A percentile compares a stretch with the other conserved stretches of the same genome.
Conservation (phyloP, 1,140 invertebrate species). For the Drosophila lacteicornis region DNA sequence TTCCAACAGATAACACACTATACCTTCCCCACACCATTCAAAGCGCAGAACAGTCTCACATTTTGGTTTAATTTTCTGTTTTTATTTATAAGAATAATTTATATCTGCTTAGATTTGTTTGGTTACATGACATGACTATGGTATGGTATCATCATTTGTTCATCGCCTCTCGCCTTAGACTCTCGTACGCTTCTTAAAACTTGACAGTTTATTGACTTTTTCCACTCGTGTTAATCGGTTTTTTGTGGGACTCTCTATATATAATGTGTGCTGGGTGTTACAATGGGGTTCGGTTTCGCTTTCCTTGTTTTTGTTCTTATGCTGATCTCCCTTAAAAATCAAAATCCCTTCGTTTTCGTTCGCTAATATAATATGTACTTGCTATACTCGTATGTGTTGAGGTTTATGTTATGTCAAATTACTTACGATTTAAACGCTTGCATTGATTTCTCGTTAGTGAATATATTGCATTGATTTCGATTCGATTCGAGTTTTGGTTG, state of each 20-base stretch:
- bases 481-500: conserved; percentile 52
- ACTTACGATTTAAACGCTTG: conserved; percentile 65
- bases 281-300: conserved; percentile 17
- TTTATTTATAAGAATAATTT: conserved; percentile 85
- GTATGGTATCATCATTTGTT: conserved; percentile 71
- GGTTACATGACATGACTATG: conserved; percentile 82
- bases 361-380: conserved; percentile 37
- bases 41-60: not conserved
- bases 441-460: conserved; percentile 65
- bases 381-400: conserved; percentile 49
- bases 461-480: conserved; percentile 71
- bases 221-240: conserved; percentile 8
- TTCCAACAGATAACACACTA: too few species aligned
- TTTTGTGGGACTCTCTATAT: conserved; percentile 4
- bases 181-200: conserved; percentile 29
- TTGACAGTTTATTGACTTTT: conserved; percentile 50
- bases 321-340: conserved; percentile 56
- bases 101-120: conserved; percentile 80
- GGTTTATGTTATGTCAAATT: conserved; percentile 60
- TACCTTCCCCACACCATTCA: not conserved
- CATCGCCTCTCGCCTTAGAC: conserved; percentile 18
- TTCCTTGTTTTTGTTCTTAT: conserved; percentile 23
- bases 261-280: conserved; percentile 30
- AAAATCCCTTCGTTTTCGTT: conserved; percentile 38
- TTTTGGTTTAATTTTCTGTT: conserved; percentile 57